Conservation (phyloP, 2,888 invertebrate genomes). For the Automeris io region DNA sequence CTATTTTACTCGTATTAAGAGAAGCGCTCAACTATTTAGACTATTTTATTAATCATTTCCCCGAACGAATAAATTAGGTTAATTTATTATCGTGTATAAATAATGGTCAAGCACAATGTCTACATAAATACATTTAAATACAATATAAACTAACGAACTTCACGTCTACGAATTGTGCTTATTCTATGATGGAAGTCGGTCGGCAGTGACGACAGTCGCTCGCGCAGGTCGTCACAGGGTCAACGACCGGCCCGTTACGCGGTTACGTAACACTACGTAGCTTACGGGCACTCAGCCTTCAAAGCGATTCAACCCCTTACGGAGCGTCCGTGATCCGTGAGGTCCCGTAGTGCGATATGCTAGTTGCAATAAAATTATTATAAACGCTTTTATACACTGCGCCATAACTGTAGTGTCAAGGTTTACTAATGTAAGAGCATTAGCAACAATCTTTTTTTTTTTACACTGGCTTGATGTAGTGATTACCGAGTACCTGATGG, state of each 20-base stretch:
- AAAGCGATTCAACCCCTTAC: conserved; percentile 27
- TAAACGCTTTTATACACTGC: conserved; percentile 9
- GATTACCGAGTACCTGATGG: too few relatives aligned
- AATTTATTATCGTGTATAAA: too few relatives aligned
- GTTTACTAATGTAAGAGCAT: too few relatives aligned
- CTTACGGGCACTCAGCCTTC: conserved; percentile 57
- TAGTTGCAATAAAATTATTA: conserved; percentile 23
- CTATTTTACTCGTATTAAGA: too few relatives aligned
- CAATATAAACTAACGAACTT: background rate
- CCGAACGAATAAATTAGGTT: too few relatives aligned
- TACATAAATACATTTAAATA: background rate
- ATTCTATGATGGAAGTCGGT: conserved; percentile 27
- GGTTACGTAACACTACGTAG: conserved; percentile 70
- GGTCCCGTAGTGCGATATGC: conserved; percentile 23
- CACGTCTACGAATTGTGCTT: conserved; percentile 10
- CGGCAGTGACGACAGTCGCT: conserved; percentile 58
- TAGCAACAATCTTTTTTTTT: too few relatives aligned
- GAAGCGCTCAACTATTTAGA: too few relatives aligned
- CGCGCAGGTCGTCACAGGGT: conserved; percentile 63
- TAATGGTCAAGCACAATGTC: too few relatives aligned
- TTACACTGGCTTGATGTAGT: too few relatives aligned
- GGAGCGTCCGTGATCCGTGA: conserved; percentile 3
- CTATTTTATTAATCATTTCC: too few relatives aligned
- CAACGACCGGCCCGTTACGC: conserved; percentile 69
- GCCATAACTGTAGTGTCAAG: conserved; percentile 5